Evolutionary conservation across 2,113 vertebrate species (phyloP), one percentile per base, ranked within the genome.

Genomic region (Plestiodon gilberti): DNA sequence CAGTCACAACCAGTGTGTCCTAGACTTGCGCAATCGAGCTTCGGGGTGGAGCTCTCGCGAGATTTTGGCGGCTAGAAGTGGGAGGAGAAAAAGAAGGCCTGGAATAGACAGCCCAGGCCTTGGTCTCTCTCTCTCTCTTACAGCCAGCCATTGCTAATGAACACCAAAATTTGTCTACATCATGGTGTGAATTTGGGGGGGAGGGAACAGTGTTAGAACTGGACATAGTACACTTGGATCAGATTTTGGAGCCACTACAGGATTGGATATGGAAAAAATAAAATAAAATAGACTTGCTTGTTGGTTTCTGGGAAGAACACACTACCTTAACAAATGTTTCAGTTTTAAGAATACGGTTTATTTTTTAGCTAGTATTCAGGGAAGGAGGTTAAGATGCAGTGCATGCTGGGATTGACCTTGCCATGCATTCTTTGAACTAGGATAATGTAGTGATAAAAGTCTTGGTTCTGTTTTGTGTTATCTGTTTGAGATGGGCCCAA

Each of bases 41-140:
- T 78, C 74, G 23, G 92, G 91, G 90, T 69, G 92, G 94, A 93
- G 91, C 88, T 94, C 92, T 94, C 93, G 94, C 94, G 94, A 94
- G 92, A 94, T 2, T 67, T 81, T 1, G 17, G 4, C 1, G 59
- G 81, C 2, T 8, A 40, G 8, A 15, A 3, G n/a, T 8, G 83
- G 77, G n/a, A 81, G 78, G n/a, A 4, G 55, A 15, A 48, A 17
- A 22, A 28, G 22, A 3, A 11, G n/a, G 77, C 30, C n/a, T 23
- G 17, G 38, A 52, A 55, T 1, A 38, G 28, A 28, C 69, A 33
- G 4, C n/a, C 10, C 23, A 33, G n/a, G 30, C 52, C 35, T 23
- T 20, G 4, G 69, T n/a, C n/a, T n/a, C n/a, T n/a, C n/a, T 57
- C 55, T 57, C 55, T 17, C 55, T 10, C 55, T 57, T 4, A 17